These are phyloP conservation scores for Strigops habroptila DNA, from an alignment of 2,113 vertebrate species.

Conservation along the genomic window DNA sequence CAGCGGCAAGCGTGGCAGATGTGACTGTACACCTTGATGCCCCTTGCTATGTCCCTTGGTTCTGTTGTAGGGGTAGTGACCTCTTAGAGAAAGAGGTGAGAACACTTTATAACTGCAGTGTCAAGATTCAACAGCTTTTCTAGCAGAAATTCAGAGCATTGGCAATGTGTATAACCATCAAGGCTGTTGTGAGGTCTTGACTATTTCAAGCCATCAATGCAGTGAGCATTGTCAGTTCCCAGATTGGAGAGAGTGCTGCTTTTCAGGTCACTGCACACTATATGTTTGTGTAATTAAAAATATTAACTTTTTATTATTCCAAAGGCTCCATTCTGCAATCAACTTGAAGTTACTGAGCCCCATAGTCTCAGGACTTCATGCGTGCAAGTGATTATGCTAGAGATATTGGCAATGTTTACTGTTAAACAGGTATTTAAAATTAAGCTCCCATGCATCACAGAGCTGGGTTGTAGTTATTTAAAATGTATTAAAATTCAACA, in stretches of 20 bases:
- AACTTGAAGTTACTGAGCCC: neutral
- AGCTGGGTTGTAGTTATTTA: neutral
- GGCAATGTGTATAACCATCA: rapidly evolving
- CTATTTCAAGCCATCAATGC: neutral
- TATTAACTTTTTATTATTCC: neutral
- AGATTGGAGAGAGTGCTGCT: neutral
- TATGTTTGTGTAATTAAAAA: neutral
- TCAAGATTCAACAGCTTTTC: neutral
- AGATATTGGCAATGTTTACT: neutral
- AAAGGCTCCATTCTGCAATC: neutral
- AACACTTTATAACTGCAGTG: neutral
- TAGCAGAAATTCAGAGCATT: neutral
- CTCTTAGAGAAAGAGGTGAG: neutral
- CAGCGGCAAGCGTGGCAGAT: neutral
- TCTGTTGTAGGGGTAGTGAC: neutral
- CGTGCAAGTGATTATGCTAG: neutral
- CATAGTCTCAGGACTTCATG: neutral
- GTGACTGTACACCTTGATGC: neutral
- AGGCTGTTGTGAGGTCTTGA: neutral
- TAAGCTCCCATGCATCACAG: neutral
- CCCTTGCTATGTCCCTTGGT: neutral
- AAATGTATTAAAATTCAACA: neutral
- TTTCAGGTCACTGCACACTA: neutral
- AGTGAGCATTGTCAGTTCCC: neutral
- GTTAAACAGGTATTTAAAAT: neutral